A percentile compares a stretch with the other conserved stretches of the same genome.
These are phyloP conservation scores for Carettochelys insculpta DNA, from an alignment of 2,113 vertebrate genomes.

Conservation along the genomic window DNA sequence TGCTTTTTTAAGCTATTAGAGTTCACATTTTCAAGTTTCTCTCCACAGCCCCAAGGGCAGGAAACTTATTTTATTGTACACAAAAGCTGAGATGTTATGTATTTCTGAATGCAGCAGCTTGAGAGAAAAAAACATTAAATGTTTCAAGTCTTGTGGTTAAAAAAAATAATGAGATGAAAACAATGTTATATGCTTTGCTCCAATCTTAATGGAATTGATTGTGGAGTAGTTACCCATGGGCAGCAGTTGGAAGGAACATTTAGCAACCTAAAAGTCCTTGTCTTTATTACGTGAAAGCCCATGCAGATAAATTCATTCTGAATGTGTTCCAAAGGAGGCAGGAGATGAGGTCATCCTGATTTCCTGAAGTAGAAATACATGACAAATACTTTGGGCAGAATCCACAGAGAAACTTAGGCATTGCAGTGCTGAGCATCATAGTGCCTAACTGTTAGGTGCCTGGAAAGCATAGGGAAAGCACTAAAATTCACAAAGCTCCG, in stretches of 20 bases:
- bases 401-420: background rate
- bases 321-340: slow-evolving; percentile 6
- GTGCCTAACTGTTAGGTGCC: background rate
- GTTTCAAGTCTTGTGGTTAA: background rate
- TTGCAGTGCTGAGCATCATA: background rate
- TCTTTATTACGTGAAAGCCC: background rate
- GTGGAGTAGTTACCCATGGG: slow-evolving; percentile 23
- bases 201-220: background rate
- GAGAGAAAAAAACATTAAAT: background rate
- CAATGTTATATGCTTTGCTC: background rate
- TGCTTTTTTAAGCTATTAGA: background rate
- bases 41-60: background rate
- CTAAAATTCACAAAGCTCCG: background rate
- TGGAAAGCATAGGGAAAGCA: background rate
- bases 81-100: background rate
- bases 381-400: background rate
- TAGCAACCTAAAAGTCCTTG: slow-evolving; percentile 1
- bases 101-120: background rate
- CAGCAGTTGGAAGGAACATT: slow-evolving; percentile 14
- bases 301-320: background rate
- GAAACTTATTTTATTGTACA: background rate
- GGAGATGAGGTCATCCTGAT: slow-evolving; percentile 39
- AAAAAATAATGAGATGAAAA: background rate
- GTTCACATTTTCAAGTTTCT: background rate
- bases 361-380: slow-evolving; percentile 43